Evolutionary conservation across 2,113 vertebrate genomes (phyloP), one percentile per base, ranked within the genome.

Genomic region (Strix aluco): DNA sequence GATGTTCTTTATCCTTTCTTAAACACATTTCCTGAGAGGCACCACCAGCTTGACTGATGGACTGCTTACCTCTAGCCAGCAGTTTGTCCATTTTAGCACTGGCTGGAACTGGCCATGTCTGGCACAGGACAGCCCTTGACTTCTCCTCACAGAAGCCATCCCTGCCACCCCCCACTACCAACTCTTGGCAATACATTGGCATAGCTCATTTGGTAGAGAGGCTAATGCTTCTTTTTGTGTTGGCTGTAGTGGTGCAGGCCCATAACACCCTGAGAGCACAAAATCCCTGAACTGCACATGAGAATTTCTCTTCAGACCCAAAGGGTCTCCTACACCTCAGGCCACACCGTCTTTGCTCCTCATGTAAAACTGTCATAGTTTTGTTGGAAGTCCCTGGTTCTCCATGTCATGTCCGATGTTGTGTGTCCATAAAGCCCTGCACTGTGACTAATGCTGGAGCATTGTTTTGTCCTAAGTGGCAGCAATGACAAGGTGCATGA

Each of bases 361-460:
- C 8, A 30, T 5, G 16, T 70, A 21, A 91, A 89, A 55, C 10
- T 73, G 15, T 4, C 0, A 0, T 29, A 81, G 29, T 5, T 61
- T 59, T 77, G 9, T 18, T 93, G 22, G 11, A 44, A 54, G 18
- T 17, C 52, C 11, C 11, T 63, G 29, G 8, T 16, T 54, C 32
- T 75, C 62, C 26, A 49, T 22, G 19, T 40, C 42, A 36, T 22
- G 29, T 54, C 13, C 20, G 2, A 1, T 15, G 19, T 11, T 46
- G 18, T 13, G 9, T 30, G 29, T 36, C 54, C 19, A n/a, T 40
- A 67, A 69, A 63, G 32, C 3, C 21, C 72, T 55, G 7, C 19
- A 80, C n/a, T 54, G 27, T 2, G 1, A 47, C 23, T 49, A 30
- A 49, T 2, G 0, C 13, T 9, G 6, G 6, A 3, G 0, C 23